Base-by-base conservation (phyloP, 2,888 invertebrate genomes). In the Lasiommata megera region DNA sequence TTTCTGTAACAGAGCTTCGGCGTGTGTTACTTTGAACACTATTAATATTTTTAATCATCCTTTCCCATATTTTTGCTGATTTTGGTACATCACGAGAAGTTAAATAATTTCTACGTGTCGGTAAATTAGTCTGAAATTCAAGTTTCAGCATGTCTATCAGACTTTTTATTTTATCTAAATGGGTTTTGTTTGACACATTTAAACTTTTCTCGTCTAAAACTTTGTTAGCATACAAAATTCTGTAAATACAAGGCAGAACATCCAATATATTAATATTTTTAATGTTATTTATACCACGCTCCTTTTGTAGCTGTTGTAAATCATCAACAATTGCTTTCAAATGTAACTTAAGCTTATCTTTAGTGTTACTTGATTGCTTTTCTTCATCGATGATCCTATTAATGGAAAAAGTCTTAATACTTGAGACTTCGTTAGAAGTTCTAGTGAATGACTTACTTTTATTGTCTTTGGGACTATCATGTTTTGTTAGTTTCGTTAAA, bases 251-350 rank as follows among this genome's bases (percentile, higher is more conserved):
- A 14, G 89, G 89, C 12, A 90, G 63, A 0, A 76, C 79, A 55
- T 86, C 79, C 3, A 72, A 69, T 44, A 88, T 69, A 53, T 76
- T 76, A 34, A 81, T 64, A 16, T 77, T 72, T 38, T 70, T 73
- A 41, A 68, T 68, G 28, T 60, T 61, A 29, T 66, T 53, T 38
- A 72, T 62, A 0, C 80, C 79, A 60, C 71, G 73, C 14, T 74
- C 73, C 52, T 71, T 76, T 66, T 85, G 82, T 56, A 90, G 60
- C 51, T 85, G 84, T 12, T 79, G 61, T 17, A 90, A 65, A 68
- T 88, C 88, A 58, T 84, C 77, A 28, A 88, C 68, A 28, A 90
- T 80, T 6, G 71, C 73, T 71, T 77, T 85, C n/a, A 90, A 70
- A 67, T 90, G 87, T 8, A 56, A 57, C 72, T 84, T 87, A 0